Conservation (phyloP, 2,113 vertebrate genomes). For the Cricetomys ansorgei region DNA sequence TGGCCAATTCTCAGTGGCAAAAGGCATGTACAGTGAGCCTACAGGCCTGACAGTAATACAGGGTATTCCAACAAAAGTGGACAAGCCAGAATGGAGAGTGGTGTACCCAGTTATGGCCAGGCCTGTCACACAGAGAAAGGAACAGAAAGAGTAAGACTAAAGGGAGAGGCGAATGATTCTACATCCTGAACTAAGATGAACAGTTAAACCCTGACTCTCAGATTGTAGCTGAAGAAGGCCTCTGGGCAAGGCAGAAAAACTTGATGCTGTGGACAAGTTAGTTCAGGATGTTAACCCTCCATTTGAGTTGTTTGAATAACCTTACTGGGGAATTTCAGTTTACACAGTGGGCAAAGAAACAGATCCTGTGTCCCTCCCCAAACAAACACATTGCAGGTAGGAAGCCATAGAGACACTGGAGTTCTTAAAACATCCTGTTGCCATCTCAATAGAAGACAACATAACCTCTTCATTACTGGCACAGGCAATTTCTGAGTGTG, state of each 20-base stretch:
- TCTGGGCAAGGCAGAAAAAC: not conserved
- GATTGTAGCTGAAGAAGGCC: not conserved
- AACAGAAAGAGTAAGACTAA: not conserved
- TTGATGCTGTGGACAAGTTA: not conserved
- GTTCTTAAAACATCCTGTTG: not conserved
- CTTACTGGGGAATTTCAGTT: not conserved
- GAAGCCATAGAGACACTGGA: not conserved
- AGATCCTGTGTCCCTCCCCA: not conserved
- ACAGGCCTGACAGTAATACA: too few species aligned
- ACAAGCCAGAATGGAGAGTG: not conserved
- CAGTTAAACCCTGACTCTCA: not conserved
- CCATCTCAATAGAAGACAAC: conserved; percentile 3
- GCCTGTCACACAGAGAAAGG: not conserved
- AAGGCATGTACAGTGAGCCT: not conserved
- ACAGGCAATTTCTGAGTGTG: not conserved
- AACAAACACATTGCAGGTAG: not conserved
- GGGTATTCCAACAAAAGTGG: not conserved
- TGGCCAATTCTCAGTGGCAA: not conserved
- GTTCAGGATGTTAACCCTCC: not conserved
- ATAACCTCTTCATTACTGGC: conserved; percentile 40
- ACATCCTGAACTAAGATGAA: not conserved
- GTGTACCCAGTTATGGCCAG: not conserved
- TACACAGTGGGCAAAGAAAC: not conserved
- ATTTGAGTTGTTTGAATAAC: conserved; percentile 34
- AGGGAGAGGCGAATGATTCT: not conserved